phyloP scores from a whole-genome alignment of 2,113 vertebrate species.

The Noturus placidus region DNA sequence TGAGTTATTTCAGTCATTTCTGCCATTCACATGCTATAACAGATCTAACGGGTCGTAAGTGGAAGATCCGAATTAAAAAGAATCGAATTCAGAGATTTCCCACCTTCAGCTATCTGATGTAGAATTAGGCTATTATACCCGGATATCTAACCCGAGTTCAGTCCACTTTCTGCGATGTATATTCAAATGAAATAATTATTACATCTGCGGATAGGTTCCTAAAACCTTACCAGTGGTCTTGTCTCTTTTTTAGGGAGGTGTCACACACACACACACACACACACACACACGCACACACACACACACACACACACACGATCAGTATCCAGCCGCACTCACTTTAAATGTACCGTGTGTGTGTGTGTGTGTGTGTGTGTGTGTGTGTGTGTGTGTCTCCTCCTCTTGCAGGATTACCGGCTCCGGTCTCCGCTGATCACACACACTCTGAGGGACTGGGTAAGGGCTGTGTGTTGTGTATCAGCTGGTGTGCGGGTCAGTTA shows the following conservation, averaged over 20 bases:
- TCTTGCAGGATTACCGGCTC: constrained; percentile 13
- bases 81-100: background rate
- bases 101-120: background rate
- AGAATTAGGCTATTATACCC: background rate
- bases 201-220: background rate
- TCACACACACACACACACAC: background rate
- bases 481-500: background rate
- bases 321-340: background rate
- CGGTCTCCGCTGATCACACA: constrained; percentile 5
- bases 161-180: background rate
- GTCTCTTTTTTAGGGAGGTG: background rate
- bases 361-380: constrained; percentile 13
- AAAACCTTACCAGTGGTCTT: background rate
- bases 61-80: background rate
- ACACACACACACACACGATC: background rate
- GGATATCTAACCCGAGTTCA: background rate
- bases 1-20: too few species aligned
- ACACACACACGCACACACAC: background rate
- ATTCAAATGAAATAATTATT: background rate
- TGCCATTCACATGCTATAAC: too few species aligned
- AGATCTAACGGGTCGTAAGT: background rate
- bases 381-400: constrained; percentile 30
- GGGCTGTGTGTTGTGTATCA: constrained; percentile 4
- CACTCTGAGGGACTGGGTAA: background rate
- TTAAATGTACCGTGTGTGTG: constrained; percentile 12